Conservation (phyloP, 2,888 invertebrate species). For the Baccha elongata region DNA sequence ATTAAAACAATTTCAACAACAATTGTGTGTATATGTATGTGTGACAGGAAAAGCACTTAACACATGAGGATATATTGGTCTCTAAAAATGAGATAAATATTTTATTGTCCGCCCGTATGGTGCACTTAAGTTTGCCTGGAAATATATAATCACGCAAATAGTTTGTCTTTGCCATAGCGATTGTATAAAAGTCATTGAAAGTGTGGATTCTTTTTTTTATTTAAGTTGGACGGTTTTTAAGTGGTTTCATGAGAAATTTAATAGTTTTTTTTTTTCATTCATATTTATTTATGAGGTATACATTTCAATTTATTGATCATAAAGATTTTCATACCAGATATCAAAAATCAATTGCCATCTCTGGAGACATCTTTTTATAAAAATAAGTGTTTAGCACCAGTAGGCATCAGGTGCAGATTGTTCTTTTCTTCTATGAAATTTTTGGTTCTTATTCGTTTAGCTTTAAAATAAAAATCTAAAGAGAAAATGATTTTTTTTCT, state of each 20-base stretch:
- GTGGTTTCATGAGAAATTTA: not conserved
- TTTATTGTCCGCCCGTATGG: conserved; percentile 27
- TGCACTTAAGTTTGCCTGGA: conserved; percentile 28
- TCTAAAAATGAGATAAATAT: conserved; percentile 50
- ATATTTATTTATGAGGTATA: too few relatives aligned
- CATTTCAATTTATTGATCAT: too few relatives aligned
- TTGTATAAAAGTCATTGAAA: not conserved
- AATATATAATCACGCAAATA: conserved; percentile 52
- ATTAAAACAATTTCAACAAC: conserved; percentile 28
- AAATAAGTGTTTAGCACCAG: too few relatives aligned
- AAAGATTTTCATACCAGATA: too few relatives aligned
- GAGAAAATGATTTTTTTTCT: too few relatives aligned
- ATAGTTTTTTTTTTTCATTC: not conserved
- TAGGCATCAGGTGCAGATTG: too few relatives aligned
- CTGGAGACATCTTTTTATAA: too few relatives aligned
- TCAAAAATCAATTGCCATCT: too few relatives aligned
- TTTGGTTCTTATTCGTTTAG: too few relatives aligned
- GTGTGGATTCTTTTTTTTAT: too few relatives aligned
- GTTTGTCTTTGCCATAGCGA: conserved; percentile 7
- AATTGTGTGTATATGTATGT: conserved; percentile 11
- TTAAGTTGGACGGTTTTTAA: not conserved
- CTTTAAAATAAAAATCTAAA: too few relatives aligned
- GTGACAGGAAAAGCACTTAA: conserved; percentile 56
- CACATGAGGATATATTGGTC: conserved; percentile 38
- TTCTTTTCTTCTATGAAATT: too few relatives aligned